These are phyloP conservation scores for Tragelaphus scriptus DNA, from an alignment of 2,113 vertebrate species.

Conservation along the genomic window DNA sequence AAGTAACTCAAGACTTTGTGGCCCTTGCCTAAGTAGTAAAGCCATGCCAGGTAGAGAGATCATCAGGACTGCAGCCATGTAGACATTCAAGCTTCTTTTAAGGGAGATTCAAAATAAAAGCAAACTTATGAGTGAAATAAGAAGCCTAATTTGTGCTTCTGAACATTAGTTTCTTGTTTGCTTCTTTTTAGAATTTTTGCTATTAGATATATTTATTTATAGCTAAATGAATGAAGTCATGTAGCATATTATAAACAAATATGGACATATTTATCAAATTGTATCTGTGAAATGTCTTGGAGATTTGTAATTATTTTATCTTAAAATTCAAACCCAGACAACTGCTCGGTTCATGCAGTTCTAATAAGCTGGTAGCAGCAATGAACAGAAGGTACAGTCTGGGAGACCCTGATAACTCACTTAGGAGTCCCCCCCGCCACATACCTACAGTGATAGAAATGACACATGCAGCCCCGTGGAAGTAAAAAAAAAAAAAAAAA, in stretches of 20 bases:
- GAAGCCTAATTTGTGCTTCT: not conserved
- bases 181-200: not conserved
- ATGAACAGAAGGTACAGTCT: not conserved
- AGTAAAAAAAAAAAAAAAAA: not conserved
- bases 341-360: not conserved
- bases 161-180: not conserved
- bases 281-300: not conserved
- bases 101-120: conserved; percentile 19
- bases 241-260: conserved; percentile 9
- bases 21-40: not conserved
- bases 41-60: not conserved
- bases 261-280: conserved; percentile 12
- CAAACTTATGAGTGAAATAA: not conserved
- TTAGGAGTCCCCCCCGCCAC: rapidly evolving
- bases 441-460: not conserved
- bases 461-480: not conserved
- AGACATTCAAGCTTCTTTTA: not conserved
- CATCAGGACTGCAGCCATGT: not conserved
- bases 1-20: not conserved
- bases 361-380: not conserved
- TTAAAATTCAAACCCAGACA: conserved; percentile 16
- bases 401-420: not conserved
- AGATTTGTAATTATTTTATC: conserved; percentile 16
- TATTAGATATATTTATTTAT: conserved; percentile 27
- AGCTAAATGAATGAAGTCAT: not conserved